These are phyloP conservation scores for Enhydra lutris DNA, from an alignment of 2,113 vertebrate genomes.

Conservation along the genomic window DNA sequence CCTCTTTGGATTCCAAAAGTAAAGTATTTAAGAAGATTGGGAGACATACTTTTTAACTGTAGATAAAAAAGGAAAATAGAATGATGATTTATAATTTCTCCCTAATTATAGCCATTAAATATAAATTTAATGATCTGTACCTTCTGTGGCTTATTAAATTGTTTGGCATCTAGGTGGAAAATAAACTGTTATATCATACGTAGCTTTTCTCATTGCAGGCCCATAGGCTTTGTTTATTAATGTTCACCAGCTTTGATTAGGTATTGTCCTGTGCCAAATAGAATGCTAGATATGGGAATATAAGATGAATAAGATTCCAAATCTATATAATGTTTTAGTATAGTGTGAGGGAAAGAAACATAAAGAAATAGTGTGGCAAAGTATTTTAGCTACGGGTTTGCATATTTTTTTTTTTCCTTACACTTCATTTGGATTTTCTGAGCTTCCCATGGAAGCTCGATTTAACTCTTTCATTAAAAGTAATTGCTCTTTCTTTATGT, in stretches of 20 bases:
- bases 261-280: not conserved
- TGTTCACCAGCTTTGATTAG: not conserved
- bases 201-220: not conserved
- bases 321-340: not conserved
- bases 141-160: not conserved
- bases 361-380: not conserved
- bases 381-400: not conserved
- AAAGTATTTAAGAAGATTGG: not conserved
- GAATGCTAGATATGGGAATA: not conserved
- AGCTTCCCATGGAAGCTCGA: not conserved
- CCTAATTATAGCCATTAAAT: not conserved
- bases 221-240: not conserved
- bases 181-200: not conserved
- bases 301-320: not conserved
- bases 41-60: not conserved
- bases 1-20: not conserved
- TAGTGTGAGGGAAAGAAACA: not conserved
- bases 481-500: not conserved
- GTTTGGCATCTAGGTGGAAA: not conserved
- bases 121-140: not conserved
- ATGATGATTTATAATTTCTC: not conserved
- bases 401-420: not conserved
- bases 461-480: not conserved
- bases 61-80: not conserved
- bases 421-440: not conserved